Percentiles rank a stretch among this genome's conserved stretches.
Conservation (phyloP, 2,113 vertebrate genomes). For the Dinomys branickii region DNA sequence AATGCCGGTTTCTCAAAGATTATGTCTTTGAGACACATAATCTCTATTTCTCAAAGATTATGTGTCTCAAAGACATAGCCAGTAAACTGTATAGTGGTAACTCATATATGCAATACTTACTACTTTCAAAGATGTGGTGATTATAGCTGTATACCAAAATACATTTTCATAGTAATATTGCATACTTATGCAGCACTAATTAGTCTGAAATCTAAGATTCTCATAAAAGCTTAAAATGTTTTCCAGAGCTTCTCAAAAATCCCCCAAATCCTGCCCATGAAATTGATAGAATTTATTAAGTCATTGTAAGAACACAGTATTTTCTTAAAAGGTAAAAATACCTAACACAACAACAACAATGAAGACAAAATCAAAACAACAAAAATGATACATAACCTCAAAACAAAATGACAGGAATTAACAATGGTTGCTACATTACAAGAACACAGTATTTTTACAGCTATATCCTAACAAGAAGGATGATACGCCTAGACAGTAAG, state of each 20-base stretch:
- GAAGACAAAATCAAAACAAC: too few species aligned
- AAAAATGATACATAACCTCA: too few species aligned
- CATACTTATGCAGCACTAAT: constrained; percentile 3
- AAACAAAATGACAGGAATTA: too few species aligned
- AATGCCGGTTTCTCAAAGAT: neutral
- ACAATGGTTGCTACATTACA: neutral
- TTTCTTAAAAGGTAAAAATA: neutral
- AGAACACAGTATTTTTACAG: neutral
- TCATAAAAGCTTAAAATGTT: constrained; percentile 13
- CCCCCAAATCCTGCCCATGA: neutral
- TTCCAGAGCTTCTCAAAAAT: neutral
- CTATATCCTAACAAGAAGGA: neutral
- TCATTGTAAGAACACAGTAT: neutral
- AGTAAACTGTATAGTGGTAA: too few species aligned
- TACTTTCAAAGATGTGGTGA: neutral
- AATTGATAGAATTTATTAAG: constrained; percentile 1
- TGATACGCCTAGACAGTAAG: neutral
- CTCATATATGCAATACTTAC: neutral
- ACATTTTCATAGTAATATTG: neutral
- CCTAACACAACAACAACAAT: too few species aligned
- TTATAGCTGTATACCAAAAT: neutral
- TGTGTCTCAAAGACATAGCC: neutral
- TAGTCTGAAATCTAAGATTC: neutral
- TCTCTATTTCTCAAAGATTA: neutral
- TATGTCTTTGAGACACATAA: too few species aligned